Conservation (phyloP, 2,113 vertebrate genomes). For the Glaucomys volans region DNA sequence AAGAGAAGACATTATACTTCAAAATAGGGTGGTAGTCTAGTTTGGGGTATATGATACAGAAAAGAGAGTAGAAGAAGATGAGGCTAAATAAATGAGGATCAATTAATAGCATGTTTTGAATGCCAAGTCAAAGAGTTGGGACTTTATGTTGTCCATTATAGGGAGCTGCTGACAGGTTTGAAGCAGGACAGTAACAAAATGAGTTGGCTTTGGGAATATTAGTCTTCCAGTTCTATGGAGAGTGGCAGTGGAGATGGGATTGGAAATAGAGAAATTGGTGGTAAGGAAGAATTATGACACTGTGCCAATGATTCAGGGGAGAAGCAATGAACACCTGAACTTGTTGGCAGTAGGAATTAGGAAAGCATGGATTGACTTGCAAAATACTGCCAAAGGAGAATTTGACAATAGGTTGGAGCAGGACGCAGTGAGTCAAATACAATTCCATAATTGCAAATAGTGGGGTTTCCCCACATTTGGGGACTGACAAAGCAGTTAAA, state of each 20-base stretch:
- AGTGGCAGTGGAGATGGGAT: background rate
- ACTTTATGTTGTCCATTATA: background rate
- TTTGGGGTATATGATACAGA: background rate
- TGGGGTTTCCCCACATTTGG: background rate
- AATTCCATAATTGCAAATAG: slow-evolving; percentile 10
- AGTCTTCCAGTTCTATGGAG: background rate
- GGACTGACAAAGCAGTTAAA: background rate
- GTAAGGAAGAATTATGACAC: background rate
- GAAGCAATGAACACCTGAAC: background rate
- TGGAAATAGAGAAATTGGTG: background rate
- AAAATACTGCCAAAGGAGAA: background rate
- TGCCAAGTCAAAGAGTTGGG: background rate
- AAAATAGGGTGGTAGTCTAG: background rate
- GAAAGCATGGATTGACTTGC: background rate
- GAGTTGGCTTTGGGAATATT: background rate
- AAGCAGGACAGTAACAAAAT: background rate
- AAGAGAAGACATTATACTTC: background rate
- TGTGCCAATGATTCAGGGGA: background rate
- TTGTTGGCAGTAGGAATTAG: background rate
- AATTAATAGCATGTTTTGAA: background rate
- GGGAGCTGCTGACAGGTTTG: background rate
- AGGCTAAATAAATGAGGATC: background rate
- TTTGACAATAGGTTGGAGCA: background rate
- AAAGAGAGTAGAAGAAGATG: background rate
- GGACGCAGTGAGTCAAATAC: background rate